Percentiles rank a stretch among this genome's conserved stretches.
phyloP scores from a whole-genome alignment of 2,797 vertebrate genomes.

The Cercopithecus hamlyni region DNA sequence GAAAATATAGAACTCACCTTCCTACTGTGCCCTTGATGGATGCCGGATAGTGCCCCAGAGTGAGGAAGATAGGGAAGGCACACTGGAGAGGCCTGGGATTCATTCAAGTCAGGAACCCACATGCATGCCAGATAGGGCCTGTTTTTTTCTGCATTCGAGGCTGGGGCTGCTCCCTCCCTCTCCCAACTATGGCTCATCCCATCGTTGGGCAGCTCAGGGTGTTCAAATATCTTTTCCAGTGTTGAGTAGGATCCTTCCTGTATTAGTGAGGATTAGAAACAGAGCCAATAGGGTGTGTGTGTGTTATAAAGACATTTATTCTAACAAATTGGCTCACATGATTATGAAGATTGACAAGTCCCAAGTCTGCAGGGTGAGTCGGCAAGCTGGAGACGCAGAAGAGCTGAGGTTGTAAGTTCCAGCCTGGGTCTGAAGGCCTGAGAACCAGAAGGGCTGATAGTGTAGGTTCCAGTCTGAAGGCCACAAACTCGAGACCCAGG shows the following conservation, averaged over 20 bases:
- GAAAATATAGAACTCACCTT: not conserved
- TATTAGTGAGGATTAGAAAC: not conserved
- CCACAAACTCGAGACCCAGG: not conserved
- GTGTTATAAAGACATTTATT: not conserved
- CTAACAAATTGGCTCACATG: not conserved
- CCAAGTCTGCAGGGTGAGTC: not conserved
- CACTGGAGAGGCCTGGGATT: not conserved
- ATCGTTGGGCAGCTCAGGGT: not conserved
- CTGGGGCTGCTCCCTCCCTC: accelerated
- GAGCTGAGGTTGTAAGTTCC: not conserved
- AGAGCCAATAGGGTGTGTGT: not conserved
- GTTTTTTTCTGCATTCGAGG: not conserved
- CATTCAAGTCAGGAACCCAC: too few relatives aligned
- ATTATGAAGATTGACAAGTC: not conserved
- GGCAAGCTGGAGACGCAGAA: not conserved
- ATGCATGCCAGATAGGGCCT: not conserved
- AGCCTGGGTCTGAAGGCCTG: not conserved
- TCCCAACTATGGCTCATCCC: not conserved
- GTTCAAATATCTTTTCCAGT: not conserved
- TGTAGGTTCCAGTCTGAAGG: not conserved
- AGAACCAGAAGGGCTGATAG: not conserved
- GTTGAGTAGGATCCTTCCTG: not conserved
- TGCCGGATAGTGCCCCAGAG: too few relatives aligned
- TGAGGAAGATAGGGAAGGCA: not conserved
- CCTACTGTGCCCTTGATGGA: not conserved